Percentiles rank a stretch among this genome's conserved stretches.
phyloP scores from a whole-genome alignment of 1,140 invertebrate genomes.

The Cecropterus lyciades region DNA sequence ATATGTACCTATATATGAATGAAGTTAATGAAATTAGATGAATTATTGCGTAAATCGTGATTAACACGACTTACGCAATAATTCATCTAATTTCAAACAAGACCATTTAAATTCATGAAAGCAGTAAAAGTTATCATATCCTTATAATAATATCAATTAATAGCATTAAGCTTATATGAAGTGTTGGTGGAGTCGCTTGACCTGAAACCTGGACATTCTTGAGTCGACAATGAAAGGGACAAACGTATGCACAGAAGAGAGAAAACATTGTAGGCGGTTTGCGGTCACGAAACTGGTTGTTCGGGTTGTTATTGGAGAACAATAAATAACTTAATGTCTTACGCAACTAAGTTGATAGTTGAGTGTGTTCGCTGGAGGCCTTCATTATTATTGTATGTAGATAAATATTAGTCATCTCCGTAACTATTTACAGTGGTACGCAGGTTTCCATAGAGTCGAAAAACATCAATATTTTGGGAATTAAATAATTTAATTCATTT shows the following conservation, averaged over 20 bases:
- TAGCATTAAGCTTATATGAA: no score
- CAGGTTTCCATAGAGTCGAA: background rate
- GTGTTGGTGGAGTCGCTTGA: constrained; percentile 53
- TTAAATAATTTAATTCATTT: no score
- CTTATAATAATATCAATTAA: no score
- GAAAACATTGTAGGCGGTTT: constrained; percentile 53
- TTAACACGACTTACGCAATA: no score
- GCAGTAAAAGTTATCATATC: no score
- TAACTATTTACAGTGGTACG: constrained; percentile 34
- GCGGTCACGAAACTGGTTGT: constrained; percentile 72
- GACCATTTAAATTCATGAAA: no score
- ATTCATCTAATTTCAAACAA: no score
- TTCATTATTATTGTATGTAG: constrained; percentile 52
- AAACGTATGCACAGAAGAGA: constrained; percentile 41
- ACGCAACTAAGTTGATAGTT: constrained; percentile 51
- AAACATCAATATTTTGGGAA: background rate
- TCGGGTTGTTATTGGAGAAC: constrained; percentile 33
- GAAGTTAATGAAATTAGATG: no score
- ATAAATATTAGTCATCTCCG: constrained; percentile 60
- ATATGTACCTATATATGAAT: no score
- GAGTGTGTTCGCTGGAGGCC: constrained; percentile 35
- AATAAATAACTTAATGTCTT: constrained; percentile 53
- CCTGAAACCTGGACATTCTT: constrained; percentile 67
- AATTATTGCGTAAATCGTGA: no score
- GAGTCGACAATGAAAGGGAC: constrained; percentile 47